phyloP scores from a whole-genome alignment of 2,888 invertebrate genomes.

The Rhopalosiphum nymphaeae region DNA sequence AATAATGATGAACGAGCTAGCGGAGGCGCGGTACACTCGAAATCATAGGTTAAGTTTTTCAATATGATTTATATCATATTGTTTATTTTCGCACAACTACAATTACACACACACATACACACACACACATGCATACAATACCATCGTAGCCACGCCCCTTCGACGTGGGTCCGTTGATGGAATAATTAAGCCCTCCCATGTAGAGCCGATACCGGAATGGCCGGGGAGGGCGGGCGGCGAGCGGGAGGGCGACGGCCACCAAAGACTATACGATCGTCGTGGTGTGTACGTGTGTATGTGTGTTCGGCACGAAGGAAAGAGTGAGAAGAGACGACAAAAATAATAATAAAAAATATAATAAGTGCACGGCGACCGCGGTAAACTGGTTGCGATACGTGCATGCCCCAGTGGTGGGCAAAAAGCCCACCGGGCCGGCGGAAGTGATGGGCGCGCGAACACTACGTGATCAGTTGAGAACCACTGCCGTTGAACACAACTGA shows the following conservation, averaged over 20 bases:
- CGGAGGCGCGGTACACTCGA: neutral
- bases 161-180: constrained; percentile 66
- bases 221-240: constrained; percentile 49
- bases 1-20: neutral
- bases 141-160: constrained; percentile 65
- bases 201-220: constrained; percentile 66
- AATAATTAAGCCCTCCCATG: constrained; percentile 68
- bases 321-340: constrained; percentile 27
- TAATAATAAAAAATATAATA: constrained; percentile 44
- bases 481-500: constrained; percentile 18
- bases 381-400: constrained; percentile 39
- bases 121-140: neutral
- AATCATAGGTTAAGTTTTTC: neutral
- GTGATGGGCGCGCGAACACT: neutral
- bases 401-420: constrained; percentile 34
- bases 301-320: neutral
- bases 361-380: constrained; percentile 36
- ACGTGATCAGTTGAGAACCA: constrained; percentile 37
- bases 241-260: constrained; percentile 48
- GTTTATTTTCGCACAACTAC: constrained; percentile 58
- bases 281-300: neutral
- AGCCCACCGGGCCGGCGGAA: neutral
- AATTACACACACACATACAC: neutral
- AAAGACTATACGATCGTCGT: constrained; percentile 45
- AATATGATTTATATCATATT: constrained; percentile 55